Evolutionary conservation across 1,140 invertebrate genomes (phyloP).

Genomic region (Streblospio benedicti): DNA sequence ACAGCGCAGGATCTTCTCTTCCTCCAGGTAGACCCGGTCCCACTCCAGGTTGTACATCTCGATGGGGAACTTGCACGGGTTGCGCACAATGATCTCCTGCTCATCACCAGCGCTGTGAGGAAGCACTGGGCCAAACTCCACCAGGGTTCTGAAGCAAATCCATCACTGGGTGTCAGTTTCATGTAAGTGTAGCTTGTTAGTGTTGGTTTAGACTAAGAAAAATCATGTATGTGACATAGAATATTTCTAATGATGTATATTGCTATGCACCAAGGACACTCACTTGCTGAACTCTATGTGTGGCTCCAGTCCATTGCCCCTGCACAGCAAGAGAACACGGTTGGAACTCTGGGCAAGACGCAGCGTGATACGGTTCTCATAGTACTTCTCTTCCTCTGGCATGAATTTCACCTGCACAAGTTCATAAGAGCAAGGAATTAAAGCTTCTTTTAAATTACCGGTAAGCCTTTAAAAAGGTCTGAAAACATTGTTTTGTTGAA

Average conservation of each 20-base stretch:
- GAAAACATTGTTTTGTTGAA: too few species aligned
- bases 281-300: slow-evolving; percentile 17
- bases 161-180: too few species aligned
- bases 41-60: slow-evolving; percentile 48
- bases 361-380: slow-evolving; percentile 42
- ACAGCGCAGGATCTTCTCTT: slow-evolving; percentile 46
- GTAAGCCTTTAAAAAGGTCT: too few species aligned
- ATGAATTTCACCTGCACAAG: too few species aligned
- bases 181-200: too few species aligned
- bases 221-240: too few species aligned
- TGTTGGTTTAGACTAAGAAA: too few species aligned
- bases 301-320: slow-evolving; percentile 44
- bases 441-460: too few species aligned
- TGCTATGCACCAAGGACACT: too few species aligned
- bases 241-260: too few species aligned
- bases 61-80: slow-evolving; percentile 45
- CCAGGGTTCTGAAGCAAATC: slow-evolving; percentile 38
- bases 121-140: slow-evolving; percentile 46
- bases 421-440: too few species aligned
- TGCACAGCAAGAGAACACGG: slow-evolving; percentile 39
- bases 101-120: slow-evolving; percentile 45
- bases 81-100: slow-evolving; percentile 40
- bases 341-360: slow-evolving; percentile 45
- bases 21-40: slow-evolving; percentile 43
- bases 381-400: slow-evolving; percentile 42